phyloP scores from a whole-genome alignment of 1,140 invertebrate species.

The Drosophila saltans region DNA sequence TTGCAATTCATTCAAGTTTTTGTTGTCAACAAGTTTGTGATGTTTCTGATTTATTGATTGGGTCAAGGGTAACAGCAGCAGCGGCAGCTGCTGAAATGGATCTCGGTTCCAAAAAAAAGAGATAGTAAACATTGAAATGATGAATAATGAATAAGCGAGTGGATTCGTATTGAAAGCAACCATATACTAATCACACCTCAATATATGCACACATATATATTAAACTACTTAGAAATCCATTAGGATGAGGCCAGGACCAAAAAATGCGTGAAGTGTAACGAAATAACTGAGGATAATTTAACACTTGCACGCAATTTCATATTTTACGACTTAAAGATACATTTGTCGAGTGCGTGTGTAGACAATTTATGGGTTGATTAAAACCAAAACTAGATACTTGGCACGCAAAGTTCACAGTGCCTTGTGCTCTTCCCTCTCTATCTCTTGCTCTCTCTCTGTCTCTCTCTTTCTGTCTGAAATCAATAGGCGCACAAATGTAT shows the following conservation, averaged over 20 bases:
- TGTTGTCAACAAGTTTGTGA: slow-evolving; percentile 61
- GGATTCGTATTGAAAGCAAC: background rate
- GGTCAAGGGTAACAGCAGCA: slow-evolving; percentile 64
- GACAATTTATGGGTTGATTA: slow-evolving; percentile 57
- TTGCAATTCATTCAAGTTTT: slow-evolving; percentile 77
- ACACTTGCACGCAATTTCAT: slow-evolving; percentile 64
- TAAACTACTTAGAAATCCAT: slow-evolving; percentile 46
- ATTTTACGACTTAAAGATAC: slow-evolving; percentile 60
- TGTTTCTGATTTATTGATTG: slow-evolving; percentile 74
- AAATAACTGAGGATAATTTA: slow-evolving; percentile 46
- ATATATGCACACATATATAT: background rate
- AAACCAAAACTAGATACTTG: slow-evolving; percentile 42
- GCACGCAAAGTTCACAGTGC: slow-evolving; percentile 36
- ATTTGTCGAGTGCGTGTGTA: slow-evolving; percentile 40
- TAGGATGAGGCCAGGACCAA: slow-evolving; percentile 28
- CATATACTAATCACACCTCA: slow-evolving; percentile 1
- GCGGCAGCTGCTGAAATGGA: slow-evolving; percentile 33
- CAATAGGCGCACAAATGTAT: slow-evolving; percentile 33
- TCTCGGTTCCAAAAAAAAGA: background rate
- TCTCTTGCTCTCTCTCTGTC: background rate
- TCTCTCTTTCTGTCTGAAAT: slow-evolving; percentile 22
- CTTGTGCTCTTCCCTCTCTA: too few species aligned
- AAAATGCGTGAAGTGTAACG: slow-evolving; percentile 62
- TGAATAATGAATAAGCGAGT: background rate
- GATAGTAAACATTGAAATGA: background rate